A percentile compares a stretch with the other conserved stretches of the same genome.
Evolutionary conservation across 2,888 invertebrate genomes (phyloP).

Genomic region (Entomobrya proxima): DNA sequence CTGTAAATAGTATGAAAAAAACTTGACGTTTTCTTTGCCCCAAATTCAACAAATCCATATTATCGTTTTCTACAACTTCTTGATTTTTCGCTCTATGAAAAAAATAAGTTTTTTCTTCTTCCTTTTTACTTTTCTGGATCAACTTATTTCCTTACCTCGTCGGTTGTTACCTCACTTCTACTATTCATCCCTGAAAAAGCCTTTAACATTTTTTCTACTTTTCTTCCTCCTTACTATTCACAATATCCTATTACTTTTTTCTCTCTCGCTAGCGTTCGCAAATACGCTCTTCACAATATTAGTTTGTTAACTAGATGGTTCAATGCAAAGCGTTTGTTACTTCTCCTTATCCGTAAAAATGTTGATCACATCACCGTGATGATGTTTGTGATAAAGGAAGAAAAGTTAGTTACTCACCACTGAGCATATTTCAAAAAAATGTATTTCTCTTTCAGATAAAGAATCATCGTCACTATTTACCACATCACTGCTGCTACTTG

Average conservation of each 20-base stretch:
- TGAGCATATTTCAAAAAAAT: slow-evolving; percentile 9
- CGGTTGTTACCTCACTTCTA: not conserved
- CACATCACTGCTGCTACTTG: not conserved
- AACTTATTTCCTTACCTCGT: slow-evolving; percentile 20
- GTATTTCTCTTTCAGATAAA: slow-evolving; percentile 19
- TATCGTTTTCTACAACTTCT: slow-evolving; percentile 26
- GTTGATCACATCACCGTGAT: slow-evolving; percentile 28
- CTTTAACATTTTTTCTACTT: not conserved
- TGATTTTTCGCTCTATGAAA: slow-evolving; percentile 27
- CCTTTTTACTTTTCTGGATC: slow-evolving; percentile 4
- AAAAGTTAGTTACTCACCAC: not conserved
- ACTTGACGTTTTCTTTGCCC: slow-evolving; percentile 30
- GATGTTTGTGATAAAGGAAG: slow-evolving; percentile 1
- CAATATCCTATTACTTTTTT: not conserved
- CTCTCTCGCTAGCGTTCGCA: not conserved
- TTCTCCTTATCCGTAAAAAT: not conserved
- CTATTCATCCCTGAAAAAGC: not conserved
- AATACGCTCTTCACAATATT: not conserved
- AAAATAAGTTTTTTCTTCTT: slow-evolving; percentile 24
- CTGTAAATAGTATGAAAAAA: slow-evolving; percentile 19
- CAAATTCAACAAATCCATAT: slow-evolving; percentile 22
- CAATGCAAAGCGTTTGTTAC: not conserved
- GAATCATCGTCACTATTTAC: slow-evolving; percentile 34
- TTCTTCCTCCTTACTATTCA: not conserved
- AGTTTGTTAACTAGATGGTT: slow-evolving; percentile 7